Evolutionary conservation across 2,888 invertebrate genomes (phyloP), one percentile per base, ranked within the genome.

Genomic region (Ochropacha duplaris): DNA sequence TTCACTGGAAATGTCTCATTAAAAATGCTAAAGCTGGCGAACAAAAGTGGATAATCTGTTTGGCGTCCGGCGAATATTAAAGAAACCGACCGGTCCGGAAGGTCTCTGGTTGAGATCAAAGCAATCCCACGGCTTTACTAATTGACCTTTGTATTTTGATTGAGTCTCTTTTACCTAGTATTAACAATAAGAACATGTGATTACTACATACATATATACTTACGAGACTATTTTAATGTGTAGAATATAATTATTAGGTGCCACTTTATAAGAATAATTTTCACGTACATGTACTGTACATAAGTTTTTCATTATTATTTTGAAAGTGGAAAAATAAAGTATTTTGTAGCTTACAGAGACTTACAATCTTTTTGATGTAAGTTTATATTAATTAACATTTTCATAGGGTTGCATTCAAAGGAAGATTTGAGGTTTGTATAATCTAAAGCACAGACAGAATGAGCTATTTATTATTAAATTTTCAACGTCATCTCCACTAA

Each of bases 31-130:
- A 87, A 87, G 83, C 84, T 72, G 74, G 78, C 78, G 79, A 86
- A 84, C 83, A 86, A 86, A 87, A 89, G 88, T 87, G 85, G 85
- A 86, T 90, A 90, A 89, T 89, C 88, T 87, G 83, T 84, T 84
- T 81, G 79, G 79, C 83, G 83, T 86, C 86, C 75, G 78, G 82
- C 78, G 84, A 86, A 85, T 83, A 85, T 89, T 87, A 87, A 86
- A 86, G 87, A 84, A 85, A 82, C 78, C 81, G 79, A 75, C 79
- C 76, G 75, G 68, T 69, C 76, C 81, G 78, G 80, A 81, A 84
- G 79, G 78, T 79, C 81, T 84, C 85, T 84, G 83, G 80, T 80
- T 72, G 72, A 86, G 88, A 89, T 90, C 87, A 90, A 90, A 90
- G 85, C 79, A 80, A 80, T 82, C 79, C 79, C 70, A 74, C 76